These are phyloP conservation scores for Aelia acuminata DNA, from an alignment of 2,888 invertebrate genomes.

Conservation along the genomic window DNA sequence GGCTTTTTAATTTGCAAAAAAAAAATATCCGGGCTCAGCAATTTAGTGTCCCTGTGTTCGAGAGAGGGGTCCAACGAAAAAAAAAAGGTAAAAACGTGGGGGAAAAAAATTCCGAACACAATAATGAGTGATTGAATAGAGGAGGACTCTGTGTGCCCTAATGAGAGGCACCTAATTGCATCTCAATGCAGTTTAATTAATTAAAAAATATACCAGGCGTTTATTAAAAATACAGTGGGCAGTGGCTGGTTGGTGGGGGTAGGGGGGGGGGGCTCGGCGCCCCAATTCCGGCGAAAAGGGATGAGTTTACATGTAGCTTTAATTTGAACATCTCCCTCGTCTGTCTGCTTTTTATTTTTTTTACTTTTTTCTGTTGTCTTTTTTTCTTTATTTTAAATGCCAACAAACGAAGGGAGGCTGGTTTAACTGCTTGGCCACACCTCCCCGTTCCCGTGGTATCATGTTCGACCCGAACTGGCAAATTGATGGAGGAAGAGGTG, in stretches of 20 bases:
- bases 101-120: conserved; percentile 53
- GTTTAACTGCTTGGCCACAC: conserved; percentile 46
- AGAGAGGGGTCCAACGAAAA: conserved; percentile 35
- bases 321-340: conserved; percentile 50
- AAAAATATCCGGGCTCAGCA: conserved; percentile 53
- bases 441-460: background rate
- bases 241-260: background rate
- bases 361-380: conserved; percentile 6
- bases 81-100: background rate
- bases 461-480: background rate
- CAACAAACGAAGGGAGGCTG: conserved; percentile 36
- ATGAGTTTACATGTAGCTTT: conserved; percentile 54
- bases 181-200: conserved; percentile 59
- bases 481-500: background rate
- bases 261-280: background rate
- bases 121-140: conserved; percentile 60
- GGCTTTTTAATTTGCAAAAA: conserved; percentile 57
- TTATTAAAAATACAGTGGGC: conserved; percentile 57
- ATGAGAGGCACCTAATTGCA: conserved; percentile 58
- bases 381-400: conserved; percentile 50
- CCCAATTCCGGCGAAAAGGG: conserved; percentile 38
- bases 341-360: conserved; percentile 10
- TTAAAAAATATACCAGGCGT: conserved; percentile 58
- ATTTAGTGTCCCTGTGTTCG: conserved; percentile 58
- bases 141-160: conserved; percentile 47